A percentile compares a stretch with the other conserved stretches of the same genome.
Conservation (phyloP, 2,888 invertebrate genomes). For the Mermis nigrescens region DNA sequence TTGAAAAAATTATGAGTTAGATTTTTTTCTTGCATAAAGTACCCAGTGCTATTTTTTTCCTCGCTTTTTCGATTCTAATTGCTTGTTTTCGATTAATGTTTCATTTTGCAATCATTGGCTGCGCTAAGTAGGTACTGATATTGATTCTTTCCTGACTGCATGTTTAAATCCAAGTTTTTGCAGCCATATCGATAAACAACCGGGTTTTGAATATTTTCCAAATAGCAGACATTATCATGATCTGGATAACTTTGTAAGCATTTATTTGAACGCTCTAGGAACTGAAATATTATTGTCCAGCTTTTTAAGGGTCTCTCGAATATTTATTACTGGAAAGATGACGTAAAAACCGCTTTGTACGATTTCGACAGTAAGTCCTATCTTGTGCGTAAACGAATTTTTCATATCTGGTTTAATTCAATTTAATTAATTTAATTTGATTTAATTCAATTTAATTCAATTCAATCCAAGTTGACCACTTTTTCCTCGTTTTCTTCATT, state of each 20-base stretch:
- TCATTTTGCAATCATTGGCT: too few relatives aligned
- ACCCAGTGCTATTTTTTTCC: too few relatives aligned
- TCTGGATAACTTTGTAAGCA: background rate
- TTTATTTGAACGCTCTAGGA: background rate
- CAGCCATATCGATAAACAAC: background rate
- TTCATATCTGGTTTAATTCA: background rate
- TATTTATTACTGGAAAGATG: background rate
- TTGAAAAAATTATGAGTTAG: too few relatives aligned
- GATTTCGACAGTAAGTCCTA: background rate
- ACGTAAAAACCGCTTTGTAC: background rate
- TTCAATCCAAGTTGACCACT: too few relatives aligned
- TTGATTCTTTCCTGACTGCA: too few relatives aligned
- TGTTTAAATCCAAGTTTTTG: background rate
- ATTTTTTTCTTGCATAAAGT: too few relatives aligned
- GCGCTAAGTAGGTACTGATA: too few relatives aligned
- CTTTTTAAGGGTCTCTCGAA: background rate
- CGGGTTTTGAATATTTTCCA: background rate
- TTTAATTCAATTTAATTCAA: too few relatives aligned
- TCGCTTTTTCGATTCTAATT: too few relatives aligned
- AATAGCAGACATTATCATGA: background rate
- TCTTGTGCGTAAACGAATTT: background rate
- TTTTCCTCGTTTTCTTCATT: too few relatives aligned
- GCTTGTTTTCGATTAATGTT: too few relatives aligned
- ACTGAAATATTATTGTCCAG: background rate
- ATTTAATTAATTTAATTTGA: too few relatives aligned